These are phyloP conservation scores for Caenorhabditis sp. DNA, from an alignment of 2,888 invertebrate species.

Conservation along the genomic window DNA sequence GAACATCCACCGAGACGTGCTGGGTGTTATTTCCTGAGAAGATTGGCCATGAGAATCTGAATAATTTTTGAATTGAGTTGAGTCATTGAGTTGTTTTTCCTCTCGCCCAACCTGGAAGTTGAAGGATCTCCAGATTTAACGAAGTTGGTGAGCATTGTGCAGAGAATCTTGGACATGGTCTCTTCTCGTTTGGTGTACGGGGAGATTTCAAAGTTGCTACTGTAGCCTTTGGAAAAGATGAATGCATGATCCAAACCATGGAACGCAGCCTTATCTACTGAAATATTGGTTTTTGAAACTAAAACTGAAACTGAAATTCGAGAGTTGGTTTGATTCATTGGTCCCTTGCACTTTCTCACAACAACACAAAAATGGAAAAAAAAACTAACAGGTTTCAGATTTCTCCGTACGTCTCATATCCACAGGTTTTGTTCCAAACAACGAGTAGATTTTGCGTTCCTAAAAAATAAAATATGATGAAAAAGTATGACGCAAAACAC, in stretches of 20 bases:
- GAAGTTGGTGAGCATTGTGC: conserved; percentile 81
- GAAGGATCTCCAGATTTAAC: conserved; percentile 77
- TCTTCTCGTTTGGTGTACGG: conserved; percentile 81
- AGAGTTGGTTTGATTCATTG: conserved; percentile 19
- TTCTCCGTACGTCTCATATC: conserved; percentile 73
- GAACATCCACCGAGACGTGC: conserved; percentile 78
- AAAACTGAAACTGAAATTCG: too few species aligned
- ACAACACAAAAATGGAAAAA: conserved; percentile 27
- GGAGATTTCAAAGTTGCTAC: conserved; percentile 74
- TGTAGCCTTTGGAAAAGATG: conserved; percentile 83
- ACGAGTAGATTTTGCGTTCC: conserved; percentile 72
- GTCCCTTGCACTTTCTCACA: conserved; percentile 30
- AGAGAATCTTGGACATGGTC: conserved; percentile 79
- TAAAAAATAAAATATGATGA: conserved; percentile 16
- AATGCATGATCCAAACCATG: conserved; percentile 83
- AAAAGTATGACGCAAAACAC: conserved; percentile 28
- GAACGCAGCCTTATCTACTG: conserved; percentile 75
- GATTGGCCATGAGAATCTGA: conserved; percentile 79
- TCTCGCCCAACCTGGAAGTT: conserved; percentile 59
- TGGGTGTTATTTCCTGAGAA: conserved; percentile 72
- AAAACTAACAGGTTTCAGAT: conserved; percentile 56
- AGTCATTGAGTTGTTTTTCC: conserved; percentile 44
- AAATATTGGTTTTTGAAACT: too few species aligned
- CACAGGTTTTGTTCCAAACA: conserved; percentile 81
- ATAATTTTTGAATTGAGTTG: conserved; percentile 43